Evolutionary conservation across 1,140 invertebrate species (phyloP).

Genomic region (Pristionchus pacificus): DNA sequence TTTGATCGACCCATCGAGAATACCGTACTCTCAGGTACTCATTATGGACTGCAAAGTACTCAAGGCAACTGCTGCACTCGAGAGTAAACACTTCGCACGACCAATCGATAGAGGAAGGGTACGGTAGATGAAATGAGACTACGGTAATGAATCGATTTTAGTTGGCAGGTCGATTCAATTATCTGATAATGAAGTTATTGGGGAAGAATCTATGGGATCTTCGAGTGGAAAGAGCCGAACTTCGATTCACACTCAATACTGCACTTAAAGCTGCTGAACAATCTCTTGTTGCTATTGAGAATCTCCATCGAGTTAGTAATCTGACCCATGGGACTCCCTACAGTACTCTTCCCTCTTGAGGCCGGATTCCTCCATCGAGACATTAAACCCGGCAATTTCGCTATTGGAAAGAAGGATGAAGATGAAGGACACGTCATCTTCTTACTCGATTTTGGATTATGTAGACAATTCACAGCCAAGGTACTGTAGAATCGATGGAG

Average conservation of each 20-base stretch:
- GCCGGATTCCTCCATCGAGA: background rate
- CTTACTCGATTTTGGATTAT: background rate
- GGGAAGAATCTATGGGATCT: constrained; percentile 35
- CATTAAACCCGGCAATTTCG: background rate
- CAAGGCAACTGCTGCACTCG: constrained; percentile 24
- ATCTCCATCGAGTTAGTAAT: constrained; percentile 30
- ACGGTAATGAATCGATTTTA: background rate
- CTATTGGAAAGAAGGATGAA: background rate
- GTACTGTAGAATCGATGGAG: background rate
- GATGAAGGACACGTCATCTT: background rate
- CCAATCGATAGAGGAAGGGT: constrained; percentile 29
- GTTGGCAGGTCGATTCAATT: constrained; percentile 25
- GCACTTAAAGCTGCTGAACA: constrained; percentile 32
- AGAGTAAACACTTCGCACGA: constrained; percentile 30
- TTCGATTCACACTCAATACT: constrained; percentile 25
- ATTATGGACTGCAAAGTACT: constrained; percentile 35
- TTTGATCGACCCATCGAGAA: no score
- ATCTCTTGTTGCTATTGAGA: constrained; percentile 27
- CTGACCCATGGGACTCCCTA: no score
- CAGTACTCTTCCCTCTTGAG: background rate
- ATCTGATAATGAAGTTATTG: constrained; percentile 31
- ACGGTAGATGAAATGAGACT: background rate
- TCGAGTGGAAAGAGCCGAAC: constrained; percentile 22
- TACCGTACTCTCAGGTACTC: constrained; percentile 11
- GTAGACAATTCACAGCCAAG: background rate